A percentile compares a stretch with the other conserved stretches of the same genome.
phyloP scores from a whole-genome alignment of 2,113 vertebrate species.

The Lophius piscatorius region DNA sequence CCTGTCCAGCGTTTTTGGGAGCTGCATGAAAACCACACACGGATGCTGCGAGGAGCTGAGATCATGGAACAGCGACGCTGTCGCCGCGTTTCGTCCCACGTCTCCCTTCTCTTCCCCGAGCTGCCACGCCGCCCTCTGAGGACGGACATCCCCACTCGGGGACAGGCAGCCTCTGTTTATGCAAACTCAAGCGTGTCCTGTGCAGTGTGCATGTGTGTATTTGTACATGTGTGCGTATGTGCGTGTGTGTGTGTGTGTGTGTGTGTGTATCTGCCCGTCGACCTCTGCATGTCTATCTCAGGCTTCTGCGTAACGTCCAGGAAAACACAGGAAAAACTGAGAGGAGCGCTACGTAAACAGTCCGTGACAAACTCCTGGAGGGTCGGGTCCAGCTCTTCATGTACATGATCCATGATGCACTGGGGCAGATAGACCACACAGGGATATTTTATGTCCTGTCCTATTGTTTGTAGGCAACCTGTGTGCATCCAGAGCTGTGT shows the following conservation, averaged over 20 bases:
- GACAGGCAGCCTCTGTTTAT: slow-evolving; percentile 79
- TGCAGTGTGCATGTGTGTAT: too few relatives aligned
- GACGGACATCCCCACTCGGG: slow-evolving; percentile 50
- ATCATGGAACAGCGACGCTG: slow-evolving; percentile 36
- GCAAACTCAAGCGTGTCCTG: slow-evolving; percentile 76
- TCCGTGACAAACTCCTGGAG: slow-evolving; percentile 69
- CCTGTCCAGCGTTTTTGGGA: too few relatives aligned
- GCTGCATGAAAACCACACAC: too few relatives aligned
- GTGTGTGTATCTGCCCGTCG: slow-evolving; percentile 39
- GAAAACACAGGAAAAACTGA: slow-evolving; percentile 80
- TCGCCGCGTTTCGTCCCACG: slow-evolving; percentile 43
- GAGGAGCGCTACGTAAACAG: slow-evolving; percentile 80
- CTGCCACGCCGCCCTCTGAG: slow-evolving; percentile 40
- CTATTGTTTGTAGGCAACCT: too few relatives aligned
- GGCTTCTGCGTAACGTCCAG: slow-evolving; percentile 77
- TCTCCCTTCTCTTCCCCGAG: slow-evolving; percentile 35
- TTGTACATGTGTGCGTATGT: too few relatives aligned
- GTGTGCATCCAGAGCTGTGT: too few relatives aligned
- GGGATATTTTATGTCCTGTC: too few relatives aligned
- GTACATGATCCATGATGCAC: slow-evolving; percentile 79
- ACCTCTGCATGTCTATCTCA: slow-evolving; percentile 66
- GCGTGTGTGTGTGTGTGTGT: slow-evolving; percentile 23
- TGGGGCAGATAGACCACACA: too few relatives aligned
- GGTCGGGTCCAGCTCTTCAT: slow-evolving; percentile 73
- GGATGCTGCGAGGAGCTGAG: too few relatives aligned